phyloP scores from a whole-genome alignment of 2,888 invertebrate species.

The Gnatocerus cornutus region DNA sequence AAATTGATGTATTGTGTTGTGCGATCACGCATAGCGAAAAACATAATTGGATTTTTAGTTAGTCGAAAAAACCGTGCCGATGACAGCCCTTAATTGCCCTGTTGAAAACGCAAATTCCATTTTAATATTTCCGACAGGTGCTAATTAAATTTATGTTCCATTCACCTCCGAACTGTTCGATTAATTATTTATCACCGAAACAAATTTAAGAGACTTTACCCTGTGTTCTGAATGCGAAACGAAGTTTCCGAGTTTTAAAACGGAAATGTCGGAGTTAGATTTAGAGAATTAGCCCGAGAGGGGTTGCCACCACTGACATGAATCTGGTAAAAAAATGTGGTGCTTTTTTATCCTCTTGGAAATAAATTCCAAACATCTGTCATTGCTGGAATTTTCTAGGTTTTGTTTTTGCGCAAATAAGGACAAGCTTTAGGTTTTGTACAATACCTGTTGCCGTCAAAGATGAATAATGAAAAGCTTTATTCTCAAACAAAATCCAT shows the following conservation, averaged over 20 bases:
- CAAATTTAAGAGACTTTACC: constrained; percentile 19
- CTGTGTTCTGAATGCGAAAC: constrained; percentile 22
- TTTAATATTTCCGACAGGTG: constrained; percentile 41
- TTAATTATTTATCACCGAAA: constrained; percentile 41
- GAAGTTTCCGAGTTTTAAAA: constrained; percentile 4
- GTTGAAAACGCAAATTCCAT: constrained; percentile 21
- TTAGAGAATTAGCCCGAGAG: not conserved
- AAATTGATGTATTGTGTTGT: constrained; percentile 37
- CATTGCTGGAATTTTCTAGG: not conserved
- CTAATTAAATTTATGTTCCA: constrained; percentile 37
- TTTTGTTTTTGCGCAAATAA: not conserved
- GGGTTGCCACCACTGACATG: not conserved
- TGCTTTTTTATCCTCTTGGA: not conserved
- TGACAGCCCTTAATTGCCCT: constrained; percentile 29
- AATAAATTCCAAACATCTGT: constrained; percentile 1
- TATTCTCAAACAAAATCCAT: constrained; percentile 7
- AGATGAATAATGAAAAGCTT: constrained; percentile 10
- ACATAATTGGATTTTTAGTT: constrained; percentile 35
- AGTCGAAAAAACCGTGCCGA: constrained; percentile 15
- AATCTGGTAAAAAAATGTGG: not conserved
- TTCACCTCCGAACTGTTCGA: constrained; percentile 38
- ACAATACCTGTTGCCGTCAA: constrained; percentile 21
- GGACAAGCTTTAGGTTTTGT: constrained; percentile 1
- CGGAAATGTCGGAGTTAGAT: constrained; percentile 14
- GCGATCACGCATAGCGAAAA: constrained; percentile 18